Evolutionary conservation across 2,888 invertebrate genomes (phyloP), one percentile per base, ranked within the genome.

Genomic region (Hirtodrosophila trivittata): DNA sequence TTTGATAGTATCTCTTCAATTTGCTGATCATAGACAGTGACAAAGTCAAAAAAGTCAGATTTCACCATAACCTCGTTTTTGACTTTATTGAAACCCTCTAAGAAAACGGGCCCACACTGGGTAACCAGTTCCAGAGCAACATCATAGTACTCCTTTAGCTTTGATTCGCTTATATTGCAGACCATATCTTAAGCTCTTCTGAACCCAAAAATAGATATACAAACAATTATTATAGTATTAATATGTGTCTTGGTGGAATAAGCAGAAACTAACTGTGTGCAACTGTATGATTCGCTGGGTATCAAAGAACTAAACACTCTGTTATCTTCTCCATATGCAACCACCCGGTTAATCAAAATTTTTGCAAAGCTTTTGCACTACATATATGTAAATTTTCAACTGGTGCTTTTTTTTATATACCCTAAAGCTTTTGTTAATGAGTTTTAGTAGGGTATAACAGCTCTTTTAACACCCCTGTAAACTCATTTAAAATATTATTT

Each of bases 1-100:
- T 90, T 89, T 37, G 94, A 93, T 1, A 97, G 90, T 42, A 94
- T 83, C 47, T 94, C 92, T 89, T 97, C 97, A 10, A 96, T 94
- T 87, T 93, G 92, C 69, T 92, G 92, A 88, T 97, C 96, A 66
- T 94, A 95, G 83, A 94, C 93, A 0, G 96, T 97, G 0, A 97
- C 96, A 39, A 96, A 89, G 91, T 97, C 96, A 77, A 92, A 93
- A 51, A 92, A 92, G 38, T 90, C 91, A 0, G 90, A 89, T 90
- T 96, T 95, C 0, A 78, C 67, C 67, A 77, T 75, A 60, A 71
- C 77, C 21, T 75, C 66, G 4, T 78, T 71, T 7, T 91, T 91
- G 0, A 58, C 37, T 33, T 77, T 72, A 1, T 75, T 50, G 42
- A 83, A 89, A 3, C 89, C 89, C 49, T 89, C 80, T 12, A 78